phyloP scores from a whole-genome alignment of 2,113 vertebrate genomes.

The Myodes glareolus region DNA sequence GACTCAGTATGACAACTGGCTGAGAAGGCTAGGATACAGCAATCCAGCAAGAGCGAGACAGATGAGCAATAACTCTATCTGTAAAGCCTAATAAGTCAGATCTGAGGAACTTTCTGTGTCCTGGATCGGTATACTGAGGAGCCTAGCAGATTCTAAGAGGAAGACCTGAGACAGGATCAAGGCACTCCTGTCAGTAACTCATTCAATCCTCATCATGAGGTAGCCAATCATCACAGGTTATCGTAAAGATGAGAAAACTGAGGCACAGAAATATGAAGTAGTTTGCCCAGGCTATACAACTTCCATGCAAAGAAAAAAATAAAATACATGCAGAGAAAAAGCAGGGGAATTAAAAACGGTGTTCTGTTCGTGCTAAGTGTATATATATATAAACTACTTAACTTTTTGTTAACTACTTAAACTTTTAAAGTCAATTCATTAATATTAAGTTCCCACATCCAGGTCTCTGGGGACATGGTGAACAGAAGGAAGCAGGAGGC shows the following conservation, averaged over 20 bases:
- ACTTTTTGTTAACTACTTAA: not conserved
- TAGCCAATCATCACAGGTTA: not conserved
- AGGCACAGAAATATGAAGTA: conserved; percentile 35
- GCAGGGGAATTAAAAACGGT: not conserved
- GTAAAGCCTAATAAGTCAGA: not conserved
- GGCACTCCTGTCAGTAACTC: not conserved
- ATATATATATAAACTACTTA: not conserved
- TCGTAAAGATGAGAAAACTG: conserved; percentile 31
- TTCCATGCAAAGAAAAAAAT: conserved; percentile 20
- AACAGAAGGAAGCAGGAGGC: not conserved
- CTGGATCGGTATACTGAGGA: not conserved
- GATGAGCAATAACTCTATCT: not conserved
- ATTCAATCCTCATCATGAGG: not conserved
- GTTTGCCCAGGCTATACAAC: not conserved
- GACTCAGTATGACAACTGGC: not conserved
- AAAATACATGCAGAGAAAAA: conserved; percentile 34
- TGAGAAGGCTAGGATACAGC: not conserved
- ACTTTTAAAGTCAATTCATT: conserved; percentile 24
- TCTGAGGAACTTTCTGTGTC: not conserved
- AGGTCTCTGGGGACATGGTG: not conserved
- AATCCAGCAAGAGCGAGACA: not conserved
- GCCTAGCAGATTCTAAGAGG: conserved; percentile 4
- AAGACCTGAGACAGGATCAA: not conserved
- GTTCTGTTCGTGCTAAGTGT: conserved; percentile 11
- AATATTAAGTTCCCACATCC: conserved; percentile 45